Base-by-base conservation (phyloP, 2,888 invertebrate genomes). In the Caprella mutica region DNA sequence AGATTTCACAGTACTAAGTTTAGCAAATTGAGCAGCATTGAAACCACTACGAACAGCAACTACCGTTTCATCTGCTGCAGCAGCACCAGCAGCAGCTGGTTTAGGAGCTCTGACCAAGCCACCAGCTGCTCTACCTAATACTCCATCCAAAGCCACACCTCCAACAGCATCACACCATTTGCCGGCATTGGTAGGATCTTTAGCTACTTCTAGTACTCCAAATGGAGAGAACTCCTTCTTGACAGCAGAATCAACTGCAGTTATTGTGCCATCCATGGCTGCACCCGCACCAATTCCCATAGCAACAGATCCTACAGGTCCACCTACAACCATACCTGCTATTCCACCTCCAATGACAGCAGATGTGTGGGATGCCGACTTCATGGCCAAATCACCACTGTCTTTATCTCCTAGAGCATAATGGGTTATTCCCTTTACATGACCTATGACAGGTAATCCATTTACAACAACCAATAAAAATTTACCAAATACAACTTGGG, bases 111-210 rank as follows among this genome's bases (percentile, higher is more conserved):
- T n/a, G n/a, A n/a, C n/a, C n/a, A n/a, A n/a, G n/a, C n/a, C n/a
- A n/a, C 52, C 39, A 40, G 39, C 17, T 26, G 26, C 30, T 27
- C 19, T 52, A 9, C 52, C 52, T 17, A 26, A 12, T 3, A 38
- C 5, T 4, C 52, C 52, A 39, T 52, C 52, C 30, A 52, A n/a
- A 26, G 40, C 40, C 21, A 39, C 23, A 27, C 52, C 52, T 12
- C 39, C 52, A 9, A 23, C 52, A 14, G 52, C 52, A 19, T 52
- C 52, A 40, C 52, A 38, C 52, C 52, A 52, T 21, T 52, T 52
- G 26, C 52, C 52, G 14, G 52, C 26, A 40, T 52, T 52, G 5
- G 6, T 52, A 5, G 52, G 52, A 12, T 52, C 52, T 2, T 24
- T n/a, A 9, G 40, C n/a, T 14, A 40, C 39, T 19, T 52, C 40